A percentile compares a stretch with the other conserved stretches of the same genome.
Conservation (phyloP, 2,797 vertebrate genomes). For the Pipistrellus pygmaeus region DNA sequence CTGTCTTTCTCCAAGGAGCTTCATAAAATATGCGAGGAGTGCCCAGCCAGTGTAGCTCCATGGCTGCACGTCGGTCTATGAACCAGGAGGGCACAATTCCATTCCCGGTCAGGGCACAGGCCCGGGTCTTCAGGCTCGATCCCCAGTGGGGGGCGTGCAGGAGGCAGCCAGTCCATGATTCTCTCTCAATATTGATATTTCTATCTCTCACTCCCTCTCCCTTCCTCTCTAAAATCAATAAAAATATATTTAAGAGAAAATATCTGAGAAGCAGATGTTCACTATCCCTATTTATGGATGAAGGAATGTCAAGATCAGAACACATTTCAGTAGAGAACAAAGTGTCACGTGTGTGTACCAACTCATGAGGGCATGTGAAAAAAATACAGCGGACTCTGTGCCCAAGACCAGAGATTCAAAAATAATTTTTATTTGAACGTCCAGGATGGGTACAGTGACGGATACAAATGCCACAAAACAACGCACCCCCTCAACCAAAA, state of each 20-base stretch:
- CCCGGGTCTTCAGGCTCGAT: no score
- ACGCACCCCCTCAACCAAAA: conserved; percentile 59
- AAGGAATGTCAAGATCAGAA: conserved; percentile 32
- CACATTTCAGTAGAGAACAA: neutral
- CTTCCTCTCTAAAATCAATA: no score
- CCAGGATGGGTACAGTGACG: conserved; percentile 89
- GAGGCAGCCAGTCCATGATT: no score
- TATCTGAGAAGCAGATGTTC: neutral
- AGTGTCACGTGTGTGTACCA: neutral
- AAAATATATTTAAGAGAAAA: neutral
- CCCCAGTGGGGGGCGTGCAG: no score
- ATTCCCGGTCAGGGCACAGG: no score
- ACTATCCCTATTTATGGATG: neutral
- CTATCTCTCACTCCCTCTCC: no score
- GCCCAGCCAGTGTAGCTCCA: no score
- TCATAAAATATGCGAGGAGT: neutral
- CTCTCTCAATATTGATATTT: no score
- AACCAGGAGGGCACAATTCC: no score
- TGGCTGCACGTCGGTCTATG: no score
- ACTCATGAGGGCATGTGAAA: neutral
- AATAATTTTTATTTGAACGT: conserved; percentile 99
- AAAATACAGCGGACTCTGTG: neutral
- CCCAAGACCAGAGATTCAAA: conserved; percentile 90
- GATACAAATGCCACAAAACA: conserved; percentile 88
- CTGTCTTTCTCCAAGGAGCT: neutral